Base-by-base conservation (phyloP, 2,113 vertebrate genomes). In the Toxotes jaculatrix region DNA sequence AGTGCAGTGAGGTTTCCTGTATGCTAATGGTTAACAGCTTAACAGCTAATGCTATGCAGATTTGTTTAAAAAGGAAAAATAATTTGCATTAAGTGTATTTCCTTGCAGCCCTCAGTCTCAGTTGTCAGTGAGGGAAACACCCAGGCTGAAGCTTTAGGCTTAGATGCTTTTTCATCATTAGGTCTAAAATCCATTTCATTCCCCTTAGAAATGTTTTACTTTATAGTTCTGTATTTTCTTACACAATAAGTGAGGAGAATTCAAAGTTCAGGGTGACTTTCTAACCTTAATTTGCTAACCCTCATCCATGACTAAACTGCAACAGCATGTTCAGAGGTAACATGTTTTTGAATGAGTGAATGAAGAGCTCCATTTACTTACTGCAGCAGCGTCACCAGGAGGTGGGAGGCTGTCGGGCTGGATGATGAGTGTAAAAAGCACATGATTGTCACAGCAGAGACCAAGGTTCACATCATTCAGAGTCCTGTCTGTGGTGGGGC, bases 21-120 rank as follows among this genome's bases (percentile, higher is more conserved):
- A 42, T 27, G 21, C 12, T 21, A 8, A 62, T 47, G 45, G 45
- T 17, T 47, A 47, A 70, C 16, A 42, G 14, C 5, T 43, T n/a
- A 27, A 27, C 27, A 27, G 27, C 27, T 27, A 10, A 65, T 10
- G 3, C 19, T 38, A 8, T 34, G 10, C 59, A 17, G 23, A 31
- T 34, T 43, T 32, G 14, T 38, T 51, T 2, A 17, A 10, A 57
- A 43, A 72, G 32, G 13, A 40, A 23, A 19, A 19, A 49, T 49
- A 49, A 19, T 49, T 49, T 49, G 16, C 47, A 19, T 49, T 4
- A 47, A 66, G 16, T 49, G 43, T 32, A 21, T 49, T 17, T 16
- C 47, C 13, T 13, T 13, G 66, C 47, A 60, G 64, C 32, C 10
- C 67, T 36, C 77, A 64, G 59, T 64, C 38, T 64, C 32, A 62